phyloP scores from a whole-genome alignment of 2,113 vertebrate genomes.

The Origma solitaria region DNA sequence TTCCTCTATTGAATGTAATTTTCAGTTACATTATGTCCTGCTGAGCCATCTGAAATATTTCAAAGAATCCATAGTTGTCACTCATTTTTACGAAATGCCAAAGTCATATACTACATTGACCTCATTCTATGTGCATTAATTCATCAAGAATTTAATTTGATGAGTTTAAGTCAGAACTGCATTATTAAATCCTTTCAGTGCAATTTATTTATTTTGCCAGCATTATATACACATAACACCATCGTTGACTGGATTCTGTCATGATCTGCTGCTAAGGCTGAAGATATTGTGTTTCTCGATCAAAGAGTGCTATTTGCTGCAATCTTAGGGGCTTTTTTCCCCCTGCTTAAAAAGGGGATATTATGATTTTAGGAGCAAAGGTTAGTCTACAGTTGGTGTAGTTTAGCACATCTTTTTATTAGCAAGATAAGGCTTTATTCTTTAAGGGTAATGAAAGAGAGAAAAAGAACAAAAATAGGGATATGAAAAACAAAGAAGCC shows the following conservation, averaged over 20 bases:
- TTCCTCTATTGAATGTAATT: background rate
- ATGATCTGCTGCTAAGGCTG: background rate
- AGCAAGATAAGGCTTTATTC: background rate
- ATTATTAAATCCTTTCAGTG: background rate
- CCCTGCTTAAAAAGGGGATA: background rate
- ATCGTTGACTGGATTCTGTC: background rate
- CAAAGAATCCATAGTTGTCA: background rate
- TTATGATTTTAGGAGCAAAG: background rate
- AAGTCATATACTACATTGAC: background rate
- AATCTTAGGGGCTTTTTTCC: background rate
- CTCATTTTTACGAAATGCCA: background rate
- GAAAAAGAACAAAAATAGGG: background rate
- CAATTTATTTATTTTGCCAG: background rate
- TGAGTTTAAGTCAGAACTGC: background rate
- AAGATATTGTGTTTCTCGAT: background rate
- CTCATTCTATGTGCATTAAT: background rate
- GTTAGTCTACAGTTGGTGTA: background rate
- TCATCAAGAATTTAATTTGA: constrained; percentile 11
- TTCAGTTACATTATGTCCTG: background rate
- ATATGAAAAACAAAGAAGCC: background rate
- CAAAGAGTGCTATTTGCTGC: background rate
- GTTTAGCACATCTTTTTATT: background rate
- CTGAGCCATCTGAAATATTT: background rate
- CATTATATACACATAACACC: background rate
- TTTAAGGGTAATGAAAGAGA: background rate